Evolutionary conservation across 1,140 invertebrate species (phyloP).

Genomic region (Ceratoteleas bidentatus): DNA sequence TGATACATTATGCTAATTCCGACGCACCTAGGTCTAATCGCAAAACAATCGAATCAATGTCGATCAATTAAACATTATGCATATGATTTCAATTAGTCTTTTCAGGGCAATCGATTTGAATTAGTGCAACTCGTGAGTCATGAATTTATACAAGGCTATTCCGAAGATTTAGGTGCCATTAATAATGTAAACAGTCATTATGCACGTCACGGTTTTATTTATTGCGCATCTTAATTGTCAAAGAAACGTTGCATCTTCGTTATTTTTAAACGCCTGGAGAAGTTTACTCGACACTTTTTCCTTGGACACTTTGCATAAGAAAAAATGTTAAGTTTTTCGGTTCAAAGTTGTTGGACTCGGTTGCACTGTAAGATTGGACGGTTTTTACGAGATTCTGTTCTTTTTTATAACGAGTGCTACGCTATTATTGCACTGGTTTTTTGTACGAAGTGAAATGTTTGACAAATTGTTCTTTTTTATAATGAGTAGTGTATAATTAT

Average conservation of each 20-base stretch:
- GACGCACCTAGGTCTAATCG: neutral
- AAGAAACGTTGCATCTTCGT: conserved; percentile 38
- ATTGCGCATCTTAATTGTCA: conserved; percentile 50
- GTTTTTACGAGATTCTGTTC: no score
- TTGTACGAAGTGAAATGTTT: no score
- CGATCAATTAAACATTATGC: conserved; percentile 25
- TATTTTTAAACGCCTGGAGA: conserved; percentile 21
- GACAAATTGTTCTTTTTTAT: no score
- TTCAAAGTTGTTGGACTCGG: no score
- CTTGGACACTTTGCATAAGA: no score
- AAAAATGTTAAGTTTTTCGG: no score
- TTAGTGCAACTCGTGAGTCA: conserved; percentile 59
- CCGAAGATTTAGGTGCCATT: conserved; percentile 54
- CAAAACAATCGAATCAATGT: conserved; percentile 28
- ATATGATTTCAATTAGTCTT: conserved; percentile 47
- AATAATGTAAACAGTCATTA: conserved; percentile 63
- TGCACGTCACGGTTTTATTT: conserved; percentile 49
- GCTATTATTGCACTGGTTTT: no score
- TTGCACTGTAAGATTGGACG: no score
- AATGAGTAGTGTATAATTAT: no score
- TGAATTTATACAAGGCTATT: conserved; percentile 62
- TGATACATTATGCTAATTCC: no score
- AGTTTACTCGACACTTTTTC: no score
- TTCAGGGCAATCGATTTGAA: conserved; percentile 64
- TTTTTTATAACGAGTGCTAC: no score